These are phyloP conservation scores for Siniperca scherzeri DNA, from an alignment of 2,797 vertebrate genomes.

Conservation along the genomic window DNA sequence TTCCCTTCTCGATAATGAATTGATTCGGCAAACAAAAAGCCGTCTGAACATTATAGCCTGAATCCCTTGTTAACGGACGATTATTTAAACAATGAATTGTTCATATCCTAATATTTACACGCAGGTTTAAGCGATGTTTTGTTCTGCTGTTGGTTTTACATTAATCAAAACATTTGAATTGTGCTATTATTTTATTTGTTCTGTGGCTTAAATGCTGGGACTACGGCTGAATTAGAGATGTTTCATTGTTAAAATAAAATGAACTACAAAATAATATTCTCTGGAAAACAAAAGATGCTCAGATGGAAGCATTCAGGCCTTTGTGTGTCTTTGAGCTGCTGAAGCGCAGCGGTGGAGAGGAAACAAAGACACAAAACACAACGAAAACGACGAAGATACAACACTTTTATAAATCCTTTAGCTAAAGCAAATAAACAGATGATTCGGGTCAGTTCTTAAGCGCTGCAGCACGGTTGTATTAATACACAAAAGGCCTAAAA, in stretches of 20 bases:
- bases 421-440: constrained; percentile 21
- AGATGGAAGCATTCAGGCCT: background rate
- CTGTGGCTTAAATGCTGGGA: background rate
- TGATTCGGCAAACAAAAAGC: constrained; percentile 3
- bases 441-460: background rate
- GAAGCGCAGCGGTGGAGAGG: background rate
- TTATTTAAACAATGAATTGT: constrained; percentile 18
- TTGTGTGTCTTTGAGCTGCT: background rate
- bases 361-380: constrained; percentile 7
- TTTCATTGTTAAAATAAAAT: background rate
- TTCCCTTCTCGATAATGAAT: constrained; percentile 11
- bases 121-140: background rate
- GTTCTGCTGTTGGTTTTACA: background rate
- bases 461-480: background rate
- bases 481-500: constrained; percentile 20
- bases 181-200: background rate
- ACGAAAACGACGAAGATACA: constrained; percentile 20
- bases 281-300: background rate
- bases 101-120: constrained; percentile 11
- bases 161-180: constrained; percentile 18
- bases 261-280: background rate
- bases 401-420: background rate
- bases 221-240: background rate
- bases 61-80: background rate
- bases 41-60: background rate